These are phyloP conservation scores for Eutrigla gurnardus DNA, from an alignment of 2,797 vertebrate genomes.

Conservation along the genomic window DNA sequence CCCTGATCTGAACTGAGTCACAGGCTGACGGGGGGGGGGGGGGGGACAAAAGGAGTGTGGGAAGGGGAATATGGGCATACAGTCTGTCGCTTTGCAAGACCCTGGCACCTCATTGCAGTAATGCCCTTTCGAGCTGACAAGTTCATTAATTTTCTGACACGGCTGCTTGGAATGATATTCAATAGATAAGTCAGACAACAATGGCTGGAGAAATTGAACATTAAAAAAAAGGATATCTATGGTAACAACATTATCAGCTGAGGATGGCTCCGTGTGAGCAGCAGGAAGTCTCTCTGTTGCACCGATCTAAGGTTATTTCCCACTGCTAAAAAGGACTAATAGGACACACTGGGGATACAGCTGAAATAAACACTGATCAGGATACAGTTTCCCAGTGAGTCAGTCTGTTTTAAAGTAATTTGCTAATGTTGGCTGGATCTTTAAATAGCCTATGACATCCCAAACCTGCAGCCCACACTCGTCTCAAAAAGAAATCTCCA, in stretches of 20 bases:
- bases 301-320: conserved; percentile 68
- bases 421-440: conserved; percentile 20
- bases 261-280: conserved; percentile 68
- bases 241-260: conserved; percentile 55
- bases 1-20: conserved; percentile 74
- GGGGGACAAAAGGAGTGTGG: conserved; percentile 62
- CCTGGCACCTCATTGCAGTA: conserved; percentile 65
- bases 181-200: conserved; percentile 74
- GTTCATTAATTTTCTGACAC: conserved; percentile 78
- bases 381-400: conserved; percentile 25
- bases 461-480: conserved; percentile 35
- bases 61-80: conserved; percentile 60
- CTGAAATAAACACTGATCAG: conserved; percentile 64
- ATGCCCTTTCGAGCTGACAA: conserved; percentile 76
- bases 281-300: conserved; percentile 63
- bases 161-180: conserved; percentile 70
- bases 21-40: conserved; percentile 57
- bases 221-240: conserved; percentile 57
- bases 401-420: conserved; percentile 24
- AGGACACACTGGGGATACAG: conserved; percentile 66
- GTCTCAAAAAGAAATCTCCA: conserved; percentile 40
- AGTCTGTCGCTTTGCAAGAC: conserved; percentile 66
- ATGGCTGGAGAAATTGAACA: conserved; percentile 63
- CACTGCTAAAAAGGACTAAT: conserved; percentile 63
- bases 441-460: conserved; percentile 27